Evolutionary conservation across 1,140 invertebrate species (phyloP).

Genomic region (Paraescarpia echinospica): DNA sequence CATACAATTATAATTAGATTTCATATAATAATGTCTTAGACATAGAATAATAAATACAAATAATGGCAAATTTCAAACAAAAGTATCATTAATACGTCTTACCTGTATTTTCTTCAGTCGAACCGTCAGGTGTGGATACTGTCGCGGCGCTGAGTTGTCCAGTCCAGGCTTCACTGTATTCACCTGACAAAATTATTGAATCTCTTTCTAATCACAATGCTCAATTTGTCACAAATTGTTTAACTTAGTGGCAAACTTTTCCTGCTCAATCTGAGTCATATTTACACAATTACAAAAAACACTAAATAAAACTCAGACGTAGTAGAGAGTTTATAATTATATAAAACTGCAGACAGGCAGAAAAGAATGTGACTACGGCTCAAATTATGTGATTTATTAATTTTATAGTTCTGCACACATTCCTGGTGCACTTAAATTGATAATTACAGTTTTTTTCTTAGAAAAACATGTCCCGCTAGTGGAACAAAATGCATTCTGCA

Average conservation of each 20-base stretch:
- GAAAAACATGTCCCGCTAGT: not conserved
- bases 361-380: not conserved
- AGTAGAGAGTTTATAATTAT: too few species aligned
- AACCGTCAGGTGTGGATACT: slow-evolving; percentile 10
- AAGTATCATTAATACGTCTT: not conserved
- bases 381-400: not conserved
- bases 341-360: too few species aligned
- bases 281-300: too few species aligned
- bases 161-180: not conserved
- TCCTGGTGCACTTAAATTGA: too few species aligned
- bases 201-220: not conserved
- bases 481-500: not conserved
- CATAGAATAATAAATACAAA: not conserved
- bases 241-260: too few species aligned
- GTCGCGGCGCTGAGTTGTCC: slow-evolving; percentile 7
- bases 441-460: too few species aligned
- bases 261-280: too few species aligned
- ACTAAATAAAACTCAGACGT: too few species aligned
- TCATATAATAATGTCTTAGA: not conserved
- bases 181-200: not conserved
- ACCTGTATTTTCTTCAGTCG: slow-evolving; percentile 12
- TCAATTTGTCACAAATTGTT: not conserved
- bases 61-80: not conserved
- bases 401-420: too few species aligned
- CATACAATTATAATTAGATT: too few species aligned